Evolutionary conservation across 1,140 invertebrate genomes (phyloP).

Genomic region (Saxidomus purpurata): DNA sequence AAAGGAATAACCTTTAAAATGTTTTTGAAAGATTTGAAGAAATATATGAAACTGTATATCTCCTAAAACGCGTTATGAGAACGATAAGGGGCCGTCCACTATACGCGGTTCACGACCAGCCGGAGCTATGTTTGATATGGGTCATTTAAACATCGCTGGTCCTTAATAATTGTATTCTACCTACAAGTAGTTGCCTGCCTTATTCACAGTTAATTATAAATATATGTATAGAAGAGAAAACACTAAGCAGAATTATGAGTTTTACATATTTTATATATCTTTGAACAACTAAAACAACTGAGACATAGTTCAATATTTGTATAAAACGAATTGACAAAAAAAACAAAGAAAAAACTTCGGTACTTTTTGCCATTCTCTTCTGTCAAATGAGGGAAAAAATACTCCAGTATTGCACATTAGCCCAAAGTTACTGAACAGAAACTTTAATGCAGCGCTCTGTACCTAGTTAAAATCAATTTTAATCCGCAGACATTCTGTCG

Average conservation of each 20-base stretch:
- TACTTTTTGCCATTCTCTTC: not conserved
- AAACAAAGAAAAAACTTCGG: not conserved
- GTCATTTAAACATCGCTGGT: no score
- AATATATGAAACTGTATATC: no score
- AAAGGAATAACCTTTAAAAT: no score
- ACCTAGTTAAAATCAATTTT: slow-evolving; percentile 61
- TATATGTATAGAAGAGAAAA: no score
- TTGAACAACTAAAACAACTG: slow-evolving; percentile 22
- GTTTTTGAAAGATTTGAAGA: no score
- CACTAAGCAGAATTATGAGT: not conserved
- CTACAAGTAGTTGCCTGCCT: no score
- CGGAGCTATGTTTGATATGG: no score
- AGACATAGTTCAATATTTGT: not conserved
- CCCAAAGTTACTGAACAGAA: slow-evolving; percentile 23
- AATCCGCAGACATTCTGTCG: slow-evolving; percentile 65
- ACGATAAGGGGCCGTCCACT: no score
- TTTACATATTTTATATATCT: slow-evolving; percentile 10
- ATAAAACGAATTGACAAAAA: slow-evolving; percentile 18
- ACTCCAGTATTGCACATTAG: slow-evolving; percentile 42
- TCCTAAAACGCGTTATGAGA: no score
- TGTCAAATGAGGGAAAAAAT: not conserved
- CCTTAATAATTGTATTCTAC: no score
- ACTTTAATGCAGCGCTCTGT: slow-evolving; percentile 38
- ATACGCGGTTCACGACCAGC: no score
- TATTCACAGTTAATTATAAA: no score